A percentile compares a stretch with the other conserved stretches of the same genome.
Conservation (phyloP, 64 coral and sea anemone species). For the Montipora cactus region DNA sequence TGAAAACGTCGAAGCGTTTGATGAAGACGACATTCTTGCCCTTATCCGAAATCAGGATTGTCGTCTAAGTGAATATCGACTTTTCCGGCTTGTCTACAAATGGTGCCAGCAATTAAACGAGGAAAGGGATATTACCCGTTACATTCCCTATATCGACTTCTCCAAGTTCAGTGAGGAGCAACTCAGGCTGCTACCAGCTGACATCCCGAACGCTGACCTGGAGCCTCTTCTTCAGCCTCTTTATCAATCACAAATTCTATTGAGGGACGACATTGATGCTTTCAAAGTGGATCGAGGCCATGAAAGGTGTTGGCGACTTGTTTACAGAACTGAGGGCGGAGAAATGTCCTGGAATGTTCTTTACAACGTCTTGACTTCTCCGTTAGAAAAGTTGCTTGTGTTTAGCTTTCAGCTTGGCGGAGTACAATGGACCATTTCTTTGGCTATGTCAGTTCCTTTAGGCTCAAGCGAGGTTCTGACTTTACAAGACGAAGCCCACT, state of each 20-base stretch:
- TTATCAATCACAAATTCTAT: conserved; percentile 76
- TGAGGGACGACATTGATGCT: conserved; percentile 49
- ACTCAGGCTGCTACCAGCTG: conserved; percentile 32
- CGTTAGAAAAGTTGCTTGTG: conserved; percentile 66
- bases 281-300: conserved; percentile 38
- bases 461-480: conserved; percentile 47
- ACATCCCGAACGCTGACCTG: conserved; percentile 36
- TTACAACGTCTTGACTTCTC: conserved; percentile 64
- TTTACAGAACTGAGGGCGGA: conserved; percentile 47
- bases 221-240: conserved; percentile 64
- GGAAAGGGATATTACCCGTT: conserved; percentile 36
- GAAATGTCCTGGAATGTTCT: conserved; percentile 72
- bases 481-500: conserved; percentile 45
- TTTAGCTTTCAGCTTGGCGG: conserved; percentile 73
- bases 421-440: conserved; percentile 74
- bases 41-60: conserved; percentile 58
- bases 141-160: conserved; percentile 71
- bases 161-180: conserved; percentile 58
- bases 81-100: conserved; percentile 81
- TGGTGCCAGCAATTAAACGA: conserved; percentile 62
- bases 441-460: conserved; percentile 46
- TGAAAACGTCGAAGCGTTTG: conserved; percentile 41
- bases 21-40: conserved; percentile 54
- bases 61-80: conserved; percentile 81
- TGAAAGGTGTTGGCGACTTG: conserved; percentile 35